phyloP scores from a whole-genome alignment of 2,797 vertebrate genomes.

The Melopsittacus undulatus region DNA sequence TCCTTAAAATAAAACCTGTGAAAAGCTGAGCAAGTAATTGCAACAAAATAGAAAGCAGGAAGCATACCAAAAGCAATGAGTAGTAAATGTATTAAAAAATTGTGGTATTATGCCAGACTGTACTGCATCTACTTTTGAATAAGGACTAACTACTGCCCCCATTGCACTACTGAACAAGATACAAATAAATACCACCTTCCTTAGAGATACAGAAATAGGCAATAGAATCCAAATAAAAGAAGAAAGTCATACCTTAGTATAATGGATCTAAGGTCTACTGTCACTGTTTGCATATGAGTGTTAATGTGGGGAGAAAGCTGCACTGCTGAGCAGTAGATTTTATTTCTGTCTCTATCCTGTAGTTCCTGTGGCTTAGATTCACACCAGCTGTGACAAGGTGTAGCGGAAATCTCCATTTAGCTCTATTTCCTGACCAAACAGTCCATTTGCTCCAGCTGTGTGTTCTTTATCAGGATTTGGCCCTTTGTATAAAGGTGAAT shows the following conservation, averaged over 20 bases:
- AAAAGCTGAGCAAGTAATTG: background rate
- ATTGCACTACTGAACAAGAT: background rate
- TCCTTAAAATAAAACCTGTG: background rate
- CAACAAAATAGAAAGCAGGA: background rate
- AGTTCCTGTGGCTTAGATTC: background rate
- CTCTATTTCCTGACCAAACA: background rate
- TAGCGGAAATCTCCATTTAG: background rate
- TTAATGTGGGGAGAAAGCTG: background rate
- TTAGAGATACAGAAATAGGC: background rate
- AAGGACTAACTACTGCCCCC: background rate
- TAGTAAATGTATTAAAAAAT: background rate
- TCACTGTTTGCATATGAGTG: background rate
- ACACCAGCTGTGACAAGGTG: background rate
- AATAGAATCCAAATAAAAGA: background rate
- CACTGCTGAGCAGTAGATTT: background rate
- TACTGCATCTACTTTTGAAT: background rate
- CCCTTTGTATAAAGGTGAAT: constrained; percentile 19
- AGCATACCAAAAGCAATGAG: background rate
- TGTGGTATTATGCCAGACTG: background rate
- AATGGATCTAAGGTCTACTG: background rate
- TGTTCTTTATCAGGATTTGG: constrained; percentile 8
- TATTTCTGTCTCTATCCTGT: background rate
- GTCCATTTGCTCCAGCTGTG: background rate
- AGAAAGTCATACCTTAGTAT: background rate
- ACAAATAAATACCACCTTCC: background rate